Percentiles rank a stretch among this genome's conserved stretches.
Evolutionary conservation across 53 echinoderm and acorn worm genomes (phyloP).

Genomic region (Echinarachnius parma): DNA sequence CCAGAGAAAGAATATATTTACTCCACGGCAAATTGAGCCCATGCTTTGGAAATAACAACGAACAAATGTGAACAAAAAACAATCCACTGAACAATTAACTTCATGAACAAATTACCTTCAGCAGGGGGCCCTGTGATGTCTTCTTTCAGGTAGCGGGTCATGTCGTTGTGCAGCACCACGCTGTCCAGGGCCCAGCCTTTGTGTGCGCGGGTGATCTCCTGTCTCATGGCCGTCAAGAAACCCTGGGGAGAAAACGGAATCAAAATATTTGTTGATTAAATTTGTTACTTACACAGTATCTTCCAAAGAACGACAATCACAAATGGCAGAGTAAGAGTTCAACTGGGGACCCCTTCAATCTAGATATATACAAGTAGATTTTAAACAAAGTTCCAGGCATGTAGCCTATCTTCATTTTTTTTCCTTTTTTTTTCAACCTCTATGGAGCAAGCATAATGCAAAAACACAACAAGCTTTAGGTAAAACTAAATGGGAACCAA

Average conservation of each 20-base stretch:
- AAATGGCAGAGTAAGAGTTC: too few relatives aligned
- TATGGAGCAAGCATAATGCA: too few relatives aligned
- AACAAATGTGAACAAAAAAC: background rate
- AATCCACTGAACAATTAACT: too few relatives aligned
- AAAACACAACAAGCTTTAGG: too few relatives aligned
- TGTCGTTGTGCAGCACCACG: constrained; percentile 94
- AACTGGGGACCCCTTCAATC: too few relatives aligned
- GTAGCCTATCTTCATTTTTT: too few relatives aligned
- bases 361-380: too few relatives aligned
- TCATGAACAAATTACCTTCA: constrained; percentile 90
- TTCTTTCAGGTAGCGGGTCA: constrained; percentile 85
- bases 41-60: background rate
- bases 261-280: background rate
- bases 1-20: background rate
- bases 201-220: constrained; percentile 97
- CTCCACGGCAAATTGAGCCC: background rate
- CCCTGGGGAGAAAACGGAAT: constrained; percentile 43
- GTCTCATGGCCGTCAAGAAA: constrained; percentile 97
- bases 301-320: too few relatives aligned
- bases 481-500: too few relatives aligned
- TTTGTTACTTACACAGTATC: background rate
- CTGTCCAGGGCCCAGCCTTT: constrained; percentile 99
- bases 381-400: too few relatives aligned
- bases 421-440: too few relatives aligned
- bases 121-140: constrained; percentile 75